Evolutionary conservation across 1,140 invertebrate genomes (phyloP), one percentile per base, ranked within the genome.

Genomic region (Philopotamus ludificatus): DNA sequence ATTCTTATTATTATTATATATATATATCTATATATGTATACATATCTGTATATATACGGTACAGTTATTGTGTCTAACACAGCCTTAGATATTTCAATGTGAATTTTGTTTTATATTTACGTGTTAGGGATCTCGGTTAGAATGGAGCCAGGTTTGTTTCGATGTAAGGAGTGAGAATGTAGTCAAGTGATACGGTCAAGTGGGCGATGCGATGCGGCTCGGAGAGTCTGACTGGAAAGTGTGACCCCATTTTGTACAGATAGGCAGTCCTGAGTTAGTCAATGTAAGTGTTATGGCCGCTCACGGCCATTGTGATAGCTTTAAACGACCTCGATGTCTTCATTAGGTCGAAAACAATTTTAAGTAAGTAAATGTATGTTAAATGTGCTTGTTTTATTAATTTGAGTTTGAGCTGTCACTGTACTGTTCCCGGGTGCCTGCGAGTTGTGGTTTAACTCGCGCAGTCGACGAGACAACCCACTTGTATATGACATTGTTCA

Each of bases 301-400:
- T 12, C 49, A 34, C 51, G 62, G 62, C 62, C 62, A 22, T 55
- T 65, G 69, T 70, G 69, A 70, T 70, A 70, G 69, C 69, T 70
- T 70, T 70, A 70, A 68, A 70, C 54, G 61, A 61, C 65, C 41
- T 54, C 42, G 62, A 61, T 61, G 44, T 62, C 54, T 59, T 53
- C 57, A 57, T 70, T 59, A 58, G 51, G 60, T 65, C 65, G 65
- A 70, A 66, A 64, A 67, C 63, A 53, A 62, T 63, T 66, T 63
- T 70, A 66, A 67, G 65, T 70, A 66, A 61, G 66, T 60, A 54
- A 68, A 65, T 42, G 66, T 63, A 63, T 63, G 41, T 47, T 49
- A 58, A 66, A 66, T 66, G 64, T 62, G 58, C 57, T 55, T 55
- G 65, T 66, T 62, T 55, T 55, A 62, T 45, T 57, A 49, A 44